Evolutionary conservation across 2,888 invertebrate species (phyloP).

Genomic region (Marasmarcha lunaedactyla): DNA sequence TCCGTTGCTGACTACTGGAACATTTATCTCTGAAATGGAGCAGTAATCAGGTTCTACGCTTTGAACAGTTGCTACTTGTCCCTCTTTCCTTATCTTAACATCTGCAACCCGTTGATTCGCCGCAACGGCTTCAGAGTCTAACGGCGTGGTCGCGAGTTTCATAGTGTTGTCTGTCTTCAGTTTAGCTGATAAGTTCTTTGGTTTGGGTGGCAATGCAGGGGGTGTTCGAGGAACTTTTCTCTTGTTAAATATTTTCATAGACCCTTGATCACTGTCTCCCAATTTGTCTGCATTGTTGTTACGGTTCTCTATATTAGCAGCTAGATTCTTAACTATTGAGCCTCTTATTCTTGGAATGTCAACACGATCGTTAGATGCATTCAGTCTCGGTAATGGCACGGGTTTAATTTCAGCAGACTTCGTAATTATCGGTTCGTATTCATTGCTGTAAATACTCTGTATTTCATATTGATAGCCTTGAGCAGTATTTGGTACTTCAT

Average conservation of each 20-base stretch:
- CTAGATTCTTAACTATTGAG: conserved; percentile 63
- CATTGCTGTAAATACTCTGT: conserved; percentile 80
- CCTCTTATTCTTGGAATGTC: conserved; percentile 55
- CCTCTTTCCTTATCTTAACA: conserved; percentile 65
- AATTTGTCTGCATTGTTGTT: conserved; percentile 59
- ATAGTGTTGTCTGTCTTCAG: conserved; percentile 69
- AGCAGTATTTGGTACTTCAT: conserved; percentile 71
- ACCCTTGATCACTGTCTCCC: conserved; percentile 41
- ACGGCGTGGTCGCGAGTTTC: conserved; percentile 47
- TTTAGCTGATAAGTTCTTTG: conserved; percentile 77
- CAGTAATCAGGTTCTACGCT: conserved; percentile 79
- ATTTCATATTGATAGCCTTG: conserved; percentile 65
- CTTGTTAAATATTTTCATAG: conserved; percentile 62
- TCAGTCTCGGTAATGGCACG: conserved; percentile 34
- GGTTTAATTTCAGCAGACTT: conserved; percentile 47
- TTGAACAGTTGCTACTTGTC: conserved; percentile 59
- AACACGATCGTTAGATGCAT: conserved; percentile 34
- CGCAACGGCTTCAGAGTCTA: conserved; percentile 70
- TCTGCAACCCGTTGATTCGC: conserved; percentile 71
- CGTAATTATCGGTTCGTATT: conserved; percentile 78
- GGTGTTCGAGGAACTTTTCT: conserved; percentile 75
- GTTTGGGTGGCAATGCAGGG: conserved; percentile 83
- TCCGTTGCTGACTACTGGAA: conserved; percentile 71
- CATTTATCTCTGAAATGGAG: conserved; percentile 81
- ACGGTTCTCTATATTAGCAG: conserved; percentile 58